Base-by-base conservation (phyloP, 2,888 invertebrate genomes). In the Amaurobius ferox region DNA sequence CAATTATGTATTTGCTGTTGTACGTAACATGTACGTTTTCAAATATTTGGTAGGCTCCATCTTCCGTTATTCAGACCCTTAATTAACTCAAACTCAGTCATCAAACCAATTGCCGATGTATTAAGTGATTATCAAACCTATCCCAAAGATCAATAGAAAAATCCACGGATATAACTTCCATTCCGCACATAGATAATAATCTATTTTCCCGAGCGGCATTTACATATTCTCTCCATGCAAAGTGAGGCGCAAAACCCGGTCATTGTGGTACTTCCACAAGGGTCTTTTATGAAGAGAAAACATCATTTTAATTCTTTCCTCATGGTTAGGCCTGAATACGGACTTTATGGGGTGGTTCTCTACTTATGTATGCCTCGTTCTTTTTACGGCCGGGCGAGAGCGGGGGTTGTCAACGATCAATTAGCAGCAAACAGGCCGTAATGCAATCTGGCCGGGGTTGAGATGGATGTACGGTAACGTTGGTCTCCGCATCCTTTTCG, bases 381-480 rank as follows among this genome's bases (percentile, higher is more conserved):
- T 70, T 70, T 61, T 70, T 39, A n/a, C 23, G n/a, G 48, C 9
- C 9, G 62, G 44, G 44, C 11, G 61, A 23, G 62, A 61, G 68
- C 35, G 70, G 81, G 23, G 62, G 35, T 83, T 61, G 71, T 71
- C 83, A 71, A 76, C 77, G 83, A 77, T 83, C 83, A 83, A 83
- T 83, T 83, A 83, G 83, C 77, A 66, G 71, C 70, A 64, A 77
- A 83, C 70, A 76, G 83, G 35, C 71, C 77, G 83, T 77, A 77
- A 83, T 83, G 77, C 77, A 83, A 77, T 83, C 83, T 71, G 19
- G 71, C 48, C 39, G 0, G 64, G 30, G 64, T 6, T 9, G 16
- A 66, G 48, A 70, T 77, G 77, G 71, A 83, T 77, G 66, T 77
- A 83, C 55, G 83, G 77, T 70, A 70, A 66, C 66, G 64, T 72